These are phyloP conservation scores for Leucozona laternaria DNA, from an alignment of 2,888 invertebrate species.

Conservation along the genomic window DNA sequence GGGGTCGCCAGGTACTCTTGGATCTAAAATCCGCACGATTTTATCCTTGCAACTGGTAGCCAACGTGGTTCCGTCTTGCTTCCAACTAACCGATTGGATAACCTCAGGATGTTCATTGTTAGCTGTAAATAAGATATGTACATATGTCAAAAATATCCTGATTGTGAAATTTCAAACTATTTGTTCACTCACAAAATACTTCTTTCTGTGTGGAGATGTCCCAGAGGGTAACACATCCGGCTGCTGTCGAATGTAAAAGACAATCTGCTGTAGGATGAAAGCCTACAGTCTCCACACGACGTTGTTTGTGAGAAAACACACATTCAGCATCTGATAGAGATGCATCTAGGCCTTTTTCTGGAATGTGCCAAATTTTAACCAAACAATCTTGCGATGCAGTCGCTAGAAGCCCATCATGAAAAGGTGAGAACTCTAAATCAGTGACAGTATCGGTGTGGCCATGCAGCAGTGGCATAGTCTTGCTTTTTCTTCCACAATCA, in stretches of 20 bases:
- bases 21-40: slow-evolving; percentile 93
- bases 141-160: slow-evolving; percentile 7
- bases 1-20: slow-evolving; percentile 86
- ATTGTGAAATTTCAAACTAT: neutral
- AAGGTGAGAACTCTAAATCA: slow-evolving; percentile 97
- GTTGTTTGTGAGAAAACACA: slow-evolving; percentile 92
- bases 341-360: slow-evolving; percentile 90
- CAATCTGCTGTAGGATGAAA: slow-evolving; percentile 97
- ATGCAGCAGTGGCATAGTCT: slow-evolving; percentile 93
- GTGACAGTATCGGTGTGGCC: slow-evolving; percentile 96
- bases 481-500: slow-evolving; percentile 94
- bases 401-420: slow-evolving; percentile 95
- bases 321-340: slow-evolving; percentile 91
- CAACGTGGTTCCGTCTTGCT: slow-evolving; percentile 90
- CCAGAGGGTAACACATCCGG: slow-evolving; percentile 92
- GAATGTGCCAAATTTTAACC: slow-evolving; percentile 96
- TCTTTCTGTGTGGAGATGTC: slow-evolving; percentile 93
- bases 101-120: slow-evolving; percentile 92
- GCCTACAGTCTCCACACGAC: slow-evolving; percentile 93
- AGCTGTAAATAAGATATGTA: slow-evolving; percentile 82
- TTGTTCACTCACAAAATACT: slow-evolving; percentile 87
- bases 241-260: slow-evolving; percentile 93
- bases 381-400: slow-evolving; percentile 95
- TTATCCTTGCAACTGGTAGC: slow-evolving; percentile 97
- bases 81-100: slow-evolving; percentile 96